Evolutionary conservation across 2,888 invertebrate species (phyloP), one percentile per base, ranked within the genome.

Genomic region (Drosophila hamatofila): DNA sequence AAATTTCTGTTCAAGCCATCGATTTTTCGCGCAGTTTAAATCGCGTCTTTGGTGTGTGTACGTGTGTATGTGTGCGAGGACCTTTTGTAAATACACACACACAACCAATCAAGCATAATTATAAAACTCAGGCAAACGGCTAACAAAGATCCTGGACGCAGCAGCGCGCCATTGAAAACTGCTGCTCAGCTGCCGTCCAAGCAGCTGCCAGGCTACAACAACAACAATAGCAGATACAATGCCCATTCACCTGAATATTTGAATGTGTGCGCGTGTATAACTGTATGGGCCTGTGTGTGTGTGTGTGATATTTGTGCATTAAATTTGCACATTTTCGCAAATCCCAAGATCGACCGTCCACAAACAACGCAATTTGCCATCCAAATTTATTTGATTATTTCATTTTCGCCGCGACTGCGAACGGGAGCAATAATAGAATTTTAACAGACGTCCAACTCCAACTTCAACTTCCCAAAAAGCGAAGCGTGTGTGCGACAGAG

Each of bases 391-490:
- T 37, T n/a, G 12, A 27, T 48, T 48, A 48, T 44, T 63, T 35
- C n/a, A n/a, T 44, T 58, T 66, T 59, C 62, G 66, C 82, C 57
- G 75, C 16, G 21, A 30, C 42, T 23, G 42, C 42, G n/a, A 44
- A 60, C 66, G 71, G 64, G 68, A 74, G 56, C 83, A 83, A 73
- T 88, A 88, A 88, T 83, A 88, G 86, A 88, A 88, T 83, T 80
- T 80, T 64, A 86, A 62, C 78, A 73, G 76, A 64, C 65, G 59
- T 66, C 72, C 72, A 70, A 72, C 77, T 80, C 70, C 61, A 58
- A 27, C 27, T 30, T 3, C 49, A 27, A 63, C 46, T 25, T 27
- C 46, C 49, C 6, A 61, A 64, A 58, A 48, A 48, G 42, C 25
- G n/a, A 30, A 49, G 33, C 21, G 52, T 27, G 44, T 16, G 44